phyloP scores from a whole-genome alignment of 92 coral and sea anemone species.

The Siderastrea siderea region DNA sequence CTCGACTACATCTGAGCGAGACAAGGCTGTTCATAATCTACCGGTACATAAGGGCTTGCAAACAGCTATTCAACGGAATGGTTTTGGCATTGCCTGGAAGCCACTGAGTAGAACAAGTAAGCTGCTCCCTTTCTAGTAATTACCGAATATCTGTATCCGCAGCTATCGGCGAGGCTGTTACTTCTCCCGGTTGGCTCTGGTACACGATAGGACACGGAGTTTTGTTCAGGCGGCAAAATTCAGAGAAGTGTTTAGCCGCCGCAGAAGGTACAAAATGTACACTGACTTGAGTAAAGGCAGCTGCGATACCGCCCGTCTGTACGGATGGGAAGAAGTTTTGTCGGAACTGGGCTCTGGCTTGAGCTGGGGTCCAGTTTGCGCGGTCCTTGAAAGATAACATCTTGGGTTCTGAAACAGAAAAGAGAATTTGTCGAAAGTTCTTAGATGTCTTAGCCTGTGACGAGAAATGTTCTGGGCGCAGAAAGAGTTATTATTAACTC shows the following conservation, averaged over 20 bases:
- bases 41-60: no score
- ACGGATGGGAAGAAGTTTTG: conserved; percentile 25
- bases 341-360: conserved; percentile 34
- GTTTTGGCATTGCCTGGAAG: no score
- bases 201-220: conserved; percentile 14
- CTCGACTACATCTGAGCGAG: no score
- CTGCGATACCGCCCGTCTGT: conserved; percentile 16
- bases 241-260: conserved; percentile 8
- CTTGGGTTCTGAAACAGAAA: background rate
- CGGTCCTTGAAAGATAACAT: conserved; percentile 34
- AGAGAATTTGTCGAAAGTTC: background rate
- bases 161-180: conserved; percentile 22
- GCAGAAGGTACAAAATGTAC: conserved; percentile 16
- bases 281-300: conserved; percentile 9
- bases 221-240: conserved; percentile 23
- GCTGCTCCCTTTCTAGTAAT: background rate
- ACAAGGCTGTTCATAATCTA: no score
- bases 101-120: no score
- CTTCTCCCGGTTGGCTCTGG: conserved; percentile 24
- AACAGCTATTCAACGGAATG: no score
- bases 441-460: no score
- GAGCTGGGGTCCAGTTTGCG: conserved; percentile 24
- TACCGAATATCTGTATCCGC: conserved; percentile 17
- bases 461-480: no score
- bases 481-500: no score